phyloP scores from a whole-genome alignment of 2,888 invertebrate genomes.

The Brenthis hecate region DNA sequence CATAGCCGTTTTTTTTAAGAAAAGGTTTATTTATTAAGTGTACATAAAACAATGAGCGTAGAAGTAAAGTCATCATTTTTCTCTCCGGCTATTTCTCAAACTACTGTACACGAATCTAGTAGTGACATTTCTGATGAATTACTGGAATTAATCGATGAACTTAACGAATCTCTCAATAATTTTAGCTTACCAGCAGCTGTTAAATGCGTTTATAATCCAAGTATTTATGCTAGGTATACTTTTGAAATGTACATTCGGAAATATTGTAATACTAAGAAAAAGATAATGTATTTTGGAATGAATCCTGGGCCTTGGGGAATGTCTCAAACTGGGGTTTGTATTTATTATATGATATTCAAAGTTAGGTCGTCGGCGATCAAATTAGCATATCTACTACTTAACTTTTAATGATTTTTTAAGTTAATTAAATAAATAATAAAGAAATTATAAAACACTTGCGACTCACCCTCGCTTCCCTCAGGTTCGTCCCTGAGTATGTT shows the following conservation, averaged over 20 bases:
- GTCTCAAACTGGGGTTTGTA: slow-evolving; percentile 93
- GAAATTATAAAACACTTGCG: no score
- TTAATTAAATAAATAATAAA: no score
- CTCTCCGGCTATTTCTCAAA: slow-evolving; percentile 31
- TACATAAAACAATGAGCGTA: slow-evolving; percentile 45
- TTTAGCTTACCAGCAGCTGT: slow-evolving; percentile 81
- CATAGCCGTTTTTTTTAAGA: no score
- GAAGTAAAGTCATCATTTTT: slow-evolving; percentile 67
- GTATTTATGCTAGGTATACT: slow-evolving; percentile 90
- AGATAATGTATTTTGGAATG: slow-evolving; percentile 94
- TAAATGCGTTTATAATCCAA: slow-evolving; percentile 90
- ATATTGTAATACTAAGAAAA: slow-evolving; percentile 86
- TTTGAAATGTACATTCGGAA: slow-evolving; percentile 89
- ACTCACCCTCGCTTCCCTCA: no score
- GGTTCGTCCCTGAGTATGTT: no score
- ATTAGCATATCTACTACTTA: not conserved
- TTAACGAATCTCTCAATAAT: slow-evolving; percentile 70
- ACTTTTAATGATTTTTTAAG: no score
- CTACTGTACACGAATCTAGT: slow-evolving; percentile 26
- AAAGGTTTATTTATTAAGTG: not conserved
- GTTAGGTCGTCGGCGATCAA: not conserved
- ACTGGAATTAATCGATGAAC: slow-evolving; percentile 60
- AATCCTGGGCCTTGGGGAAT: slow-evolving; percentile 99
- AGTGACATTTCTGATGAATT: slow-evolving; percentile 55
- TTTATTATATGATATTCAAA: no score